These are phyloP conservation scores for Sprattus sprattus DNA, from an alignment of 2,113 vertebrate genomes.

Conservation along the genomic window DNA sequence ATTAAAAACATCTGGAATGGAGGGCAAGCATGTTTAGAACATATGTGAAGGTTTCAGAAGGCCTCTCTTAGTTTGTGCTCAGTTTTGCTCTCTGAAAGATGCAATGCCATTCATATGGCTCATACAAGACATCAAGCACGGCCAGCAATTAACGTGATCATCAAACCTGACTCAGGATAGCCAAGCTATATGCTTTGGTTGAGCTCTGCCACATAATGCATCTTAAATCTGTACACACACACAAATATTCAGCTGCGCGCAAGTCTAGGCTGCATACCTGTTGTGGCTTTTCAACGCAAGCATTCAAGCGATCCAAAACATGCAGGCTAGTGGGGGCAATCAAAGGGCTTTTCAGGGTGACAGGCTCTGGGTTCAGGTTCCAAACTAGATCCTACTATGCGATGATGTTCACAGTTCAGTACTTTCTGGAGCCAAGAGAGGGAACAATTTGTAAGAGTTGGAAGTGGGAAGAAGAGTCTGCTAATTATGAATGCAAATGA, in stretches of 20 bases:
- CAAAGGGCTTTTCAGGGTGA: not conserved
- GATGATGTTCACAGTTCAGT: not conserved
- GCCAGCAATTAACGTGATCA: not conserved
- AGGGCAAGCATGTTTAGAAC: constrained; percentile 43
- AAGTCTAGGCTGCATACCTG: constrained; percentile 6
- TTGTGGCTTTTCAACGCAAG: not conserved
- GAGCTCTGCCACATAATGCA: not conserved
- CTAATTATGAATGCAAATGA: no score
- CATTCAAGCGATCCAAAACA: not conserved
- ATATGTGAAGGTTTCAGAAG: constrained; percentile 38
- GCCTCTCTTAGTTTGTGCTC: not conserved
- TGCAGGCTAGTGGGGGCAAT: constrained; percentile 1
- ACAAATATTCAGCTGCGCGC: not conserved
- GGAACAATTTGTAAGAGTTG: not conserved
- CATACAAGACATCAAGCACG: not conserved
- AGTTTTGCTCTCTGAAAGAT: not conserved
- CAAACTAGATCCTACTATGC: not conserved
- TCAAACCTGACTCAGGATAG: not conserved
- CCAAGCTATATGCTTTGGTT: not conserved
- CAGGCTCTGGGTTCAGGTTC: not conserved
- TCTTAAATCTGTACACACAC: not conserved
- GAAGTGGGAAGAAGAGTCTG: not conserved
- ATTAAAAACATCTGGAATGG: constrained; percentile 40
- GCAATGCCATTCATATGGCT: not conserved
- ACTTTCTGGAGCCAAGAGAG: no score